phyloP scores from a whole-genome alignment of 2,888 invertebrate species.

The Crematogaster levior region DNA sequence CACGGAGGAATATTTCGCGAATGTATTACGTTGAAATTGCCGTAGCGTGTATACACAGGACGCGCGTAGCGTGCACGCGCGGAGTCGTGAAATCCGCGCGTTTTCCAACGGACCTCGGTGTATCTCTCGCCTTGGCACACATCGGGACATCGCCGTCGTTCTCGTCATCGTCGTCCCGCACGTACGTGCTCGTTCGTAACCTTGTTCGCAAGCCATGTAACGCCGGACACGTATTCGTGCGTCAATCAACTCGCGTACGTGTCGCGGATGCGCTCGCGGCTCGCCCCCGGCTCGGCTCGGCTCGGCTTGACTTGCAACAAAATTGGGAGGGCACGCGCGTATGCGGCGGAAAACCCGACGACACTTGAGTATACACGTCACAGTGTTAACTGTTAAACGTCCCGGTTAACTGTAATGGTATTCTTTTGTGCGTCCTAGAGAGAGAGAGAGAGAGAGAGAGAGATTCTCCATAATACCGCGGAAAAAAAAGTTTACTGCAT shows the following conservation, averaged over 20 bases:
- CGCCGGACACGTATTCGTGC: slow-evolving; percentile 58
- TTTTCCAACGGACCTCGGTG: slow-evolving; percentile 65
- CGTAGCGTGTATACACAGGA: background rate
- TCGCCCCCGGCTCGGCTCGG: background rate
- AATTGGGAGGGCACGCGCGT: slow-evolving; percentile 37
- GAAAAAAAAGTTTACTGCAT: background rate
- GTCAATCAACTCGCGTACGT: slow-evolving; percentile 55
- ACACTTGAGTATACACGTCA: slow-evolving; percentile 10
- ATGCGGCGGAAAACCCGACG: slow-evolving; percentile 4
- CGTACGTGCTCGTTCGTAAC: slow-evolving; percentile 62
- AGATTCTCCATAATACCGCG: background rate
- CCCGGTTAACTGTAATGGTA: slow-evolving; percentile 10
- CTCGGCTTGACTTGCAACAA: slow-evolving; percentile 3
- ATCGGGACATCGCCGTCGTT: slow-evolving; percentile 72
- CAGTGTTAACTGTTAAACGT: slow-evolving; percentile 28
- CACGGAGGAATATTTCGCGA: slow-evolving; percentile 1
- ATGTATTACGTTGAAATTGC: slow-evolving; percentile 21
- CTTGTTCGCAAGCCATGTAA: slow-evolving; percentile 54
- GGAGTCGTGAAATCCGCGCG: slow-evolving; percentile 56
- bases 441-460: background rate
- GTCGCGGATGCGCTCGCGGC: slow-evolving; percentile 47
- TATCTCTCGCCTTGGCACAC: slow-evolving; percentile 72
- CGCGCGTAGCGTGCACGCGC: background rate
- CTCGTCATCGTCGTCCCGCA: slow-evolving; percentile 76
- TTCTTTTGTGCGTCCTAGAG: background rate